phyloP scores from a whole-genome alignment of 2,797 vertebrate genomes.

The Streptopelia turtur region DNA sequence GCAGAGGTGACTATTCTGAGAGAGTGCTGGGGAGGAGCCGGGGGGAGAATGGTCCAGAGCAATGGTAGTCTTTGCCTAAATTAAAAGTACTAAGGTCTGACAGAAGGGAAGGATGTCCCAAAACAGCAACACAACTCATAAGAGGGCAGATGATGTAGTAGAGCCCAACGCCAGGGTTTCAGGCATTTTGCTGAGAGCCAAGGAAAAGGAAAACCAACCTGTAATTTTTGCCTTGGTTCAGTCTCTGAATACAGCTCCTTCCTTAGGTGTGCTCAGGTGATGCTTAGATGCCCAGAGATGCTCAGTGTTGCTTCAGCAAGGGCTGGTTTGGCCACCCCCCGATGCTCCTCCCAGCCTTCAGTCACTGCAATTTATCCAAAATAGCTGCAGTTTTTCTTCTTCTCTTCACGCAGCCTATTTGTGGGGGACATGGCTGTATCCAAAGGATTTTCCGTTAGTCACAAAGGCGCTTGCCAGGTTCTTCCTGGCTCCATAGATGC shows the following conservation, averaged over 20 bases:
- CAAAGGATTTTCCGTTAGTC: neutral
- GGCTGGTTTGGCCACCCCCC: neutral
- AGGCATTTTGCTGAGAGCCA: neutral
- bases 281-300: too few relatives aligned
- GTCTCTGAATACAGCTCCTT: neutral
- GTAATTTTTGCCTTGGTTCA: neutral
- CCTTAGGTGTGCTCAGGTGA: neutral
- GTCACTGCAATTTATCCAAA: neutral
- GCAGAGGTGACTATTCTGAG: neutral
- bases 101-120: neutral
- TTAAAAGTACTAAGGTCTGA: neutral
- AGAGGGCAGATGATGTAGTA: neutral
- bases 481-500: neutral
- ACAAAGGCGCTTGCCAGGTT: neutral
- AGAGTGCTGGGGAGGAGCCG: neutral
- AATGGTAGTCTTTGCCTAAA: neutral
- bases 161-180: neutral
- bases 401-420: neutral
- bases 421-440: neutral
- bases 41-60: neutral
- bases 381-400: neutral
- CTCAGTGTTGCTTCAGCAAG: accelerated
- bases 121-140: neutral
- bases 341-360: neutral
- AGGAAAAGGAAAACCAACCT: neutral